phyloP scores from a whole-genome alignment of 2,888 invertebrate species.

The Chesias legatella region DNA sequence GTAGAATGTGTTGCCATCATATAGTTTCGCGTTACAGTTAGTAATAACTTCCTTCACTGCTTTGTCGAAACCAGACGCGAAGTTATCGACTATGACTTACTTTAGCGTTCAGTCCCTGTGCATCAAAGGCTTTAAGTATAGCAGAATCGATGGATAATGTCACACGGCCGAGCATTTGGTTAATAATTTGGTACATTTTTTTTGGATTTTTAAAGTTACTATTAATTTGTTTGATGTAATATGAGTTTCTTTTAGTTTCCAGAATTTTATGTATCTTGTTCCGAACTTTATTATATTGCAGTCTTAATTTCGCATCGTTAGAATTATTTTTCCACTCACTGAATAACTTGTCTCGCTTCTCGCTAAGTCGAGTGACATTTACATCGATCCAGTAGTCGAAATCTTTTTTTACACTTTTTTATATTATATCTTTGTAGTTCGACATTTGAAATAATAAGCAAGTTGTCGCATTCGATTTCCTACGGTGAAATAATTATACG shows the following conservation, averaged over 20 bases:
- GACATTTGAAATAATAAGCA: no score
- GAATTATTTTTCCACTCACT: background rate
- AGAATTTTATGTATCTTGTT: slow-evolving; percentile 7
- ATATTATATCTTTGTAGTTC: background rate
- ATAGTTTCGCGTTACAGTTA: slow-evolving; percentile 1
- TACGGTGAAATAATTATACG: no score
- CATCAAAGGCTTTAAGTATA: slow-evolving; percentile 6
- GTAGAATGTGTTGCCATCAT: background rate
- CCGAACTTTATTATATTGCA: slow-evolving; percentile 4
- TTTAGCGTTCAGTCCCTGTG: slow-evolving; percentile 3
- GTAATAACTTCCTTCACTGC: slow-evolving; percentile 5
- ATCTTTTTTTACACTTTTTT: no score
- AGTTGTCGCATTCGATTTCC: no score
- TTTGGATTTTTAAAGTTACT: slow-evolving; percentile 4
- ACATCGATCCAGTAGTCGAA: slow-evolving; percentile 5
- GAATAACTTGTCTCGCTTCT: slow-evolving; percentile 1
- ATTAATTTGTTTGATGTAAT: slow-evolving; percentile 4
- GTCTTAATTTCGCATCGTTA: slow-evolving; percentile 1
- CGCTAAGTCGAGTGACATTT: slow-evolving; percentile 1
- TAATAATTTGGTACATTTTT: slow-evolving; percentile 3
- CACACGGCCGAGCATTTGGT: slow-evolving; percentile 6
- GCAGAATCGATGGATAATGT: slow-evolving; percentile 4
- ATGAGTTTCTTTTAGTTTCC: slow-evolving; percentile 1
- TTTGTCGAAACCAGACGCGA: slow-evolving; percentile 1
- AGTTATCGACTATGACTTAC: slow-evolving; percentile 1